Evolutionary conservation across 2,888 invertebrate genomes (phyloP).

Genomic region (Corbicula japonica): DNA sequence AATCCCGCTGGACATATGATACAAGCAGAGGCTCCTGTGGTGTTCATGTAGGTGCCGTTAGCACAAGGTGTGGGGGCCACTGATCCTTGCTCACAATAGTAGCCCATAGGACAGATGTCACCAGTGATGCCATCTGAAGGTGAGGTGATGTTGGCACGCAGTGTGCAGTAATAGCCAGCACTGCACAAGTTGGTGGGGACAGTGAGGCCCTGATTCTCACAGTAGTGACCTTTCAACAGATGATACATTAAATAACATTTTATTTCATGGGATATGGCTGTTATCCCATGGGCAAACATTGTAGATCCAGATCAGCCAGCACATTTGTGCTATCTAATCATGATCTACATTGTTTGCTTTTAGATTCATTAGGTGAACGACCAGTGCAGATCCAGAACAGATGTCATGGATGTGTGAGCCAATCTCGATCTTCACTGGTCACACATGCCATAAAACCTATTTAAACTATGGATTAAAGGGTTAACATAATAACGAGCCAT

Average conservation of each 20-base stretch:
- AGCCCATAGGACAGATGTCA: slow-evolving; percentile 82
- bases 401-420: too few species aligned
- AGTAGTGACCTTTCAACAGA: slow-evolving; percentile 83
- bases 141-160: slow-evolving; percentile 74
- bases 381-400: too few species aligned
- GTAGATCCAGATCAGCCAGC: too few species aligned
- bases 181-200: slow-evolving; percentile 76
- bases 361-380: too few species aligned
- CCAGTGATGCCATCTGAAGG: slow-evolving; percentile 81
- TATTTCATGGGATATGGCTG: too few species aligned
- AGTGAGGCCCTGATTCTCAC: slow-evolving; percentile 78
- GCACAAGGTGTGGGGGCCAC: slow-evolving; percentile 76
- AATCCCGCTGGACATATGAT: slow-evolving; percentile 83
- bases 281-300: too few species aligned
- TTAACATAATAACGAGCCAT: too few species aligned
- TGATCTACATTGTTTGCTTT: too few species aligned
- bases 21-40: slow-evolving; percentile 81
- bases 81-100: slow-evolving; percentile 81
- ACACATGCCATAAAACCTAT: neutral
- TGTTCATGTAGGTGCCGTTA: slow-evolving; percentile 84
- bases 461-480: neutral
- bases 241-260: too few species aligned
- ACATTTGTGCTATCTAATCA: too few species aligned
- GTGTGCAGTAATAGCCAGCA: slow-evolving; percentile 79
- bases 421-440: too few species aligned